Evolutionary conservation across 2,888 invertebrate species (phyloP), one percentile per base, ranked within the genome.

Genomic region (Ischnura elegans): DNA sequence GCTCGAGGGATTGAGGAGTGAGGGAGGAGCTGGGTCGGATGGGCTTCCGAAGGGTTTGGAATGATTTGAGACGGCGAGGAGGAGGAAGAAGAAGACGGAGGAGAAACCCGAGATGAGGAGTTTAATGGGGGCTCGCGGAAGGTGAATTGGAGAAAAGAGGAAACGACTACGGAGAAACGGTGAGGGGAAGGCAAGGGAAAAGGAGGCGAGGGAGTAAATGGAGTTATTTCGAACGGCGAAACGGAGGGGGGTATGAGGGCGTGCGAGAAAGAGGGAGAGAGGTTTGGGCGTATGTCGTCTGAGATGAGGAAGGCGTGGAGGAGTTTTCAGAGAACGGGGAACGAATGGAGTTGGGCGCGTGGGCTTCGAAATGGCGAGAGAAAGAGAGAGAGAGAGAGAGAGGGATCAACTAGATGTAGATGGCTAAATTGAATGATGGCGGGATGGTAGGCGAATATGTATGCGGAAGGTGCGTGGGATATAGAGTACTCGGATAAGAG

Each of bases 81-180:
- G 45, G 36, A 86, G 90, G 66, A 42, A 42, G 86, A 86, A 36
- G 43, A 66, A 46, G 46, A 86, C 61, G 76, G 43, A 66, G 86
- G 46, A 86, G 90, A 90, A 90, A 90, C 90, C 90, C 90, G 90
- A 61, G 61, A 90, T 90, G 61, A 45, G 90, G 55, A 61, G 61
- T 90, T 90, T 90, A 90, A 90, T 90, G 55, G 90, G 90, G 51
- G 61, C 66, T 43, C 43, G 61, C 86, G 51, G 43, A 25, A 66
- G 42, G 90, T 21, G 61, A 90, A 90, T 55, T n/a, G 61, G 90
- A 43, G 61, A n/a, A 61, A 6, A n/a, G 87, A 10, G 29, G n/a
- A 8, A 13, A n/a, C 0, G 13, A 16, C 8, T 10, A n/a, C n/a
- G 3, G 66, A 29, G 66, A 43, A 43, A 86, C 5, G 47, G 47